These are phyloP conservation scores for Meloidogyne floridensis DNA, from an alignment of 1,140 invertebrate genomes.

Conservation along the genomic window DNA sequence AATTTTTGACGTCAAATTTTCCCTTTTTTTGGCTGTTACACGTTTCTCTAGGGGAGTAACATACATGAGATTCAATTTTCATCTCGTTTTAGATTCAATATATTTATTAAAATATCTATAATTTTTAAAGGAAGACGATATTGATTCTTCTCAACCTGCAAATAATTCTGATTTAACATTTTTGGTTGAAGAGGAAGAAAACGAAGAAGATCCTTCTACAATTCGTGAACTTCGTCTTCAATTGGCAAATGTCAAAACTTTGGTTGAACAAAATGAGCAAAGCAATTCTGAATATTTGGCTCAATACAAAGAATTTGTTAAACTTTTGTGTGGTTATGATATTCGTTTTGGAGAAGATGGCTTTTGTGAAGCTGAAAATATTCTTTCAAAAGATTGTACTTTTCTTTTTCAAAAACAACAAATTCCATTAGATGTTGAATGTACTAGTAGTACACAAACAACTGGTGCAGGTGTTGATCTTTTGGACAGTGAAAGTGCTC, in stretches of 20 bases:
- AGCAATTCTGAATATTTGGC: conserved; percentile 12
- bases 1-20: neutral
- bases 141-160: conserved; percentile 2
- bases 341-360: conserved; percentile 36
- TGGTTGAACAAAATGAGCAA: neutral
- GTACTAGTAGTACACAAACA: conserved; percentile 16
- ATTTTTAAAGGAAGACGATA: neutral
- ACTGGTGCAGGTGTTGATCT: conserved; percentile 22
- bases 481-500: conserved; percentile 38
- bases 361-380: conserved; percentile 37
- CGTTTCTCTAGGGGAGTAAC: too few species aligned
- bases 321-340: conserved; percentile 35
- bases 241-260: neutral
- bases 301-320: conserved; percentile 22
- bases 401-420: conserved; percentile 32
- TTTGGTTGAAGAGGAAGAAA: neutral
- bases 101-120: neutral
- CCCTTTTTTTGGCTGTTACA: neutral
- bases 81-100: neutral
- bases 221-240: neutral
- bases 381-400: conserved; percentile 25
- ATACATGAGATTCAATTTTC: too few species aligned
- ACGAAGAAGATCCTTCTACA: neutral
- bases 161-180: conserved; percentile 19
- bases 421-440: conserved; percentile 3